Evolutionary conservation across 1,140 invertebrate species (phyloP).

Genomic region (Orius insidiosus): DNA sequence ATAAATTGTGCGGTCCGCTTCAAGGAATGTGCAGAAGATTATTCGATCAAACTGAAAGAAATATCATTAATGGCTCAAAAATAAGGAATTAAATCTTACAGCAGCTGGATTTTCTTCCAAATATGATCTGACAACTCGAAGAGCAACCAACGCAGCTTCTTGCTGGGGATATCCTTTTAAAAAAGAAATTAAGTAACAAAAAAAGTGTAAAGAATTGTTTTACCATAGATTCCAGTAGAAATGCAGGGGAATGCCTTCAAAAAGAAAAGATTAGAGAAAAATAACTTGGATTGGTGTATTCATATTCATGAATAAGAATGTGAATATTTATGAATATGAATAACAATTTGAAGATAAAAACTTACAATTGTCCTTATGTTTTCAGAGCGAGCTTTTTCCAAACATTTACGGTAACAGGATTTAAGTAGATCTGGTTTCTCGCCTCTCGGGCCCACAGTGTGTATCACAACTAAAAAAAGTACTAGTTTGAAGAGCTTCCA

Average conservation of each 20-base stretch:
- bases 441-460: slow-evolving; percentile 64
- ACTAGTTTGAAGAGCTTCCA: no score
- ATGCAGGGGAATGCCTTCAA: slow-evolving; percentile 71
- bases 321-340: no score
- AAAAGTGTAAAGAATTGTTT: slow-evolving; percentile 15
- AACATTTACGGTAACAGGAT: slow-evolving; percentile 50
- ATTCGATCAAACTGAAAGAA: slow-evolving; percentile 45
- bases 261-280: no score
- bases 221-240: slow-evolving; percentile 66
- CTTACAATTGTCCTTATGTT: slow-evolving; percentile 42
- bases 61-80: slow-evolving; percentile 18
- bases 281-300: no score
- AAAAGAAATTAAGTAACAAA: slow-evolving; percentile 4
- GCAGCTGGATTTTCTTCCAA: slow-evolving; percentile 38
- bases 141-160: slow-evolving; percentile 52
- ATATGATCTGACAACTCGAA: slow-evolving; percentile 44
- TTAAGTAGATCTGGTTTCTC: slow-evolving; percentile 43
- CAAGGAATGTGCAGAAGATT: slow-evolving; percentile 66
- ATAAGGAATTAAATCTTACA: slow-evolving; percentile 27
- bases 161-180: slow-evolving; percentile 51
- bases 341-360: slow-evolving; percentile 6
- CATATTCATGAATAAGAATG: no score
- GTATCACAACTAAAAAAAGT: slow-evolving; percentile 56
- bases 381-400: slow-evolving; percentile 39
- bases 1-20: slow-evolving; percentile 54